Percentiles rank a stretch among this genome's conserved stretches.
Evolutionary conservation across 1,140 invertebrate genomes (phyloP).

Genomic region (Drosophila sp.): DNA sequence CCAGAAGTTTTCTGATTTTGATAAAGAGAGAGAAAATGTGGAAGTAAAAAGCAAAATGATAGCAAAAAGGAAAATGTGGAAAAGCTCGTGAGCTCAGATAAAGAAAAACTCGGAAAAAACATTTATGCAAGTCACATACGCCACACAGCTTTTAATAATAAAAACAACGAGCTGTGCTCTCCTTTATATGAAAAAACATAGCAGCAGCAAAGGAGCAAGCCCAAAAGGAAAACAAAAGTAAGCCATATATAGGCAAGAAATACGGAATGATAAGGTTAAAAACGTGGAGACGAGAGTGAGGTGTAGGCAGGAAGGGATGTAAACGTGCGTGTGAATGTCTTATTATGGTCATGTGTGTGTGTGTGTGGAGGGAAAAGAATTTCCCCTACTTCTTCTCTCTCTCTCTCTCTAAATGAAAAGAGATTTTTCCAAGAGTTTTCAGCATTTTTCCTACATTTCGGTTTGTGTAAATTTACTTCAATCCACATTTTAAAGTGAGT

Average conservation of each 20-base stretch:
- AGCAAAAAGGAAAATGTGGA: slow-evolving; percentile 25
- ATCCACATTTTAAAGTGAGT: no score
- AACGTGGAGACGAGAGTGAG: neutral
- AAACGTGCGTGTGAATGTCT: slow-evolving; percentile 72
- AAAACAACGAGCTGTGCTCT: slow-evolving; percentile 68
- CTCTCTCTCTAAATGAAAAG: neutral
- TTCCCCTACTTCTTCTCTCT: slow-evolving; percentile 13
- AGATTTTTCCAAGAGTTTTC: neutral
- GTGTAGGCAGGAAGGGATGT: slow-evolving; percentile 20
- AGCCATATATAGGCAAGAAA: slow-evolving; percentile 25
- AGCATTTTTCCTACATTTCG: neutral
- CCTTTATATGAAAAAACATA: slow-evolving; percentile 30
- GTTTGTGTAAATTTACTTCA: neutral
- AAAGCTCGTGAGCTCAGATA: neutral
- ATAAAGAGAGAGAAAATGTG: slow-evolving; percentile 59
- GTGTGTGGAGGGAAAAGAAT: slow-evolving; percentile 10
- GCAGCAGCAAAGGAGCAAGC: neutral
- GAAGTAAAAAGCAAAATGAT: slow-evolving; percentile 49
- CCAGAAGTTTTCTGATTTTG: slow-evolving; percentile 73
- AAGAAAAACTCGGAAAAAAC: neutral
- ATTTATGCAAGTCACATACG: slow-evolving; percentile 80
- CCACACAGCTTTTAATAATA: slow-evolving; percentile 78
- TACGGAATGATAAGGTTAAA: neutral
- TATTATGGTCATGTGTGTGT: slow-evolving; percentile 30
- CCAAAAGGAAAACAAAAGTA: slow-evolving; percentile 66